These are phyloP conservation scores for Protomyctophum bolini DNA, from an alignment of 2,113 vertebrate genomes.

Conservation along the genomic window DNA sequence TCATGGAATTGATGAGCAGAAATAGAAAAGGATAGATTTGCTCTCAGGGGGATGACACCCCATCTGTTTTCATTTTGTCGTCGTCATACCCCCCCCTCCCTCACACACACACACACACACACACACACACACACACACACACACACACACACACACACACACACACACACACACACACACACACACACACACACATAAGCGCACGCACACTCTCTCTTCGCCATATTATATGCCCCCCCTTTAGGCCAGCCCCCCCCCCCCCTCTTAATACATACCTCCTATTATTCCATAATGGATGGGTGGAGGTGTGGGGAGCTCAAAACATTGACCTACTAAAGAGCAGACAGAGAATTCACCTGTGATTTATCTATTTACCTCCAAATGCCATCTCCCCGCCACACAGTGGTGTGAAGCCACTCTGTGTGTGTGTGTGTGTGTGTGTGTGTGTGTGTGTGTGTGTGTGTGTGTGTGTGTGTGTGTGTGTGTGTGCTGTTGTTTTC, in stretches of 20 bases:
- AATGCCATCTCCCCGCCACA: constrained; percentile 34
- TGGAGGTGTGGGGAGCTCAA: constrained; percentile 33
- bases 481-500: neutral
- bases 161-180: too few species aligned
- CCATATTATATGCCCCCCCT: constrained; percentile 40
- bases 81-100: constrained; percentile 1
- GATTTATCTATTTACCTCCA: constrained; percentile 68
- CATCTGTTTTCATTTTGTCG: constrained; percentile 81
- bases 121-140: too few species aligned
- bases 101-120: too few species aligned
- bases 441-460: too few species aligned
- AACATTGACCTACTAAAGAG: constrained; percentile 73
- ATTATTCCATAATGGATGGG: constrained; percentile 68
- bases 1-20: constrained; percentile 60
- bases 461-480: too few species aligned
- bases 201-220: too few species aligned
- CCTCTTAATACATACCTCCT: constrained; percentile 52
- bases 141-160: too few species aligned
- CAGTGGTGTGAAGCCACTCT: neutral
- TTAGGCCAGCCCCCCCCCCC: constrained; percentile 2
- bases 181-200: too few species aligned
- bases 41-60: constrained; percentile 67
- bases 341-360: constrained; percentile 63
- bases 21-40: constrained; percentile 74
- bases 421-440: neutral